Evolutionary conservation across 2,113 vertebrate genomes (phyloP).

Genomic region (Gymnocephalus cernua): DNA sequence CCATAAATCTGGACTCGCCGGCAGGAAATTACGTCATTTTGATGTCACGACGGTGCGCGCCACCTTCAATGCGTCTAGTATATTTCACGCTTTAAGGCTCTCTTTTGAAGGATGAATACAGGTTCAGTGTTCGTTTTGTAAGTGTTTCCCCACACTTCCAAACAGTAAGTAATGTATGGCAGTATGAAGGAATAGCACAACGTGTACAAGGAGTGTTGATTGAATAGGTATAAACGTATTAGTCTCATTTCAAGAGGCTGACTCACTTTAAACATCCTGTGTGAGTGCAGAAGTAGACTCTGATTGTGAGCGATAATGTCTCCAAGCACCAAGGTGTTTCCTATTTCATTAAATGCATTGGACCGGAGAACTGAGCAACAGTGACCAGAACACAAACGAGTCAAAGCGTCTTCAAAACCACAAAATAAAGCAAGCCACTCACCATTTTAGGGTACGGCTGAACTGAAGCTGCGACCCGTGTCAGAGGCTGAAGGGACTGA

Average conservation of each 20-base stretch:
- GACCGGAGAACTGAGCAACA: neutral
- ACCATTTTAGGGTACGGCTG: neutral
- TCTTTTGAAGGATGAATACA: too few species aligned
- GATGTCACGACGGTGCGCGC: too few species aligned
- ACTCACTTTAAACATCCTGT: slow-evolving; percentile 27
- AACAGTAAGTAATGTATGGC: too few species aligned
- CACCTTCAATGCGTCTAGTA: too few species aligned
- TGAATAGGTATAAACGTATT: rapidly evolving
- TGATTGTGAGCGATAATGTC: slow-evolving; percentile 5
- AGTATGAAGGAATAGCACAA: too few species aligned
- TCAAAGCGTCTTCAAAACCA: neutral
- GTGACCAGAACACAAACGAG: neutral
- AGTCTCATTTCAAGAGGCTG: neutral
- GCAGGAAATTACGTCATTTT: too few species aligned
- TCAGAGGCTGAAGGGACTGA: neutral
- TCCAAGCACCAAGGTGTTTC: neutral
- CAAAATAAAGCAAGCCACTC: slow-evolving; percentile 3
- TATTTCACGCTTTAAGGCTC: too few species aligned
- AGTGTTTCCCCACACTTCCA: too few species aligned
- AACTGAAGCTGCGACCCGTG: neutral
- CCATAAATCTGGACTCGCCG: too few species aligned
- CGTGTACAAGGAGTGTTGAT: too few species aligned
- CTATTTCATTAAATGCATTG: neutral
- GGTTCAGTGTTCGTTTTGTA: too few species aligned
- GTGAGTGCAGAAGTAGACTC: slow-evolving; percentile 5